phyloP scores from a whole-genome alignment of 2,797 vertebrate species.

The Odontamblyopus lacepedii region DNA sequence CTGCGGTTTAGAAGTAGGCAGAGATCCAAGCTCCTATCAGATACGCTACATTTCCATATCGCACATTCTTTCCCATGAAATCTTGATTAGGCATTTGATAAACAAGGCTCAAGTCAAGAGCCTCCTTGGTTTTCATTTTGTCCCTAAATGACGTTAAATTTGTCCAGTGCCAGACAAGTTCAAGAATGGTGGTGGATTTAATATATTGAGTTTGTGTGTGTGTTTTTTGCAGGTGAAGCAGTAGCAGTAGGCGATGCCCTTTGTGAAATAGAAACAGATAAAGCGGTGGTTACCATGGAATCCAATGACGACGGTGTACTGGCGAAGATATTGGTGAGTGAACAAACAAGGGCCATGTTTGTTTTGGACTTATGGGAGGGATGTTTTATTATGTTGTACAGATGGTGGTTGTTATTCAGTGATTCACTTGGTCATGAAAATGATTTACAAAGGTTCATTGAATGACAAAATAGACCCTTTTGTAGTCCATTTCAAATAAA shows the following conservation, averaged over 20 bases:
- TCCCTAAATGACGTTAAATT: slow-evolving; percentile 20
- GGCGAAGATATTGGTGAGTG: slow-evolving; percentile 94
- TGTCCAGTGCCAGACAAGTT: slow-evolving; percentile 13
- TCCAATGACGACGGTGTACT: slow-evolving; percentile 93
- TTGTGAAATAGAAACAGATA: slow-evolving; percentile 98
- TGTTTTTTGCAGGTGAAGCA: slow-evolving; percentile 82
- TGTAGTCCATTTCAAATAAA: background rate
- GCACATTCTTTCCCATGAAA: slow-evolving; percentile 58
- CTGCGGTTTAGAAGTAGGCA: slow-evolving; percentile 32
- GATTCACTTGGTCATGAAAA: background rate
- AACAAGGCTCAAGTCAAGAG: slow-evolving; percentile 23
- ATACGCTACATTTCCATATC: slow-evolving; percentile 27
- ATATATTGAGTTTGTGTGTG: background rate
- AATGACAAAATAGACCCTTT: background rate
- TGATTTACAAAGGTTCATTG: background rate
- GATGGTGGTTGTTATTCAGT: too few species aligned
- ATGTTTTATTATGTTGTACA: background rate
- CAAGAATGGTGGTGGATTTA: background rate
- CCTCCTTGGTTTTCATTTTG: slow-evolving; percentile 12
- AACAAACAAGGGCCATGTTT: slow-evolving; percentile 1
- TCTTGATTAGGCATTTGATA: slow-evolving; percentile 52
- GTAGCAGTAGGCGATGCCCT: slow-evolving; percentile 89
- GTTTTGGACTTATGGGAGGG: background rate
- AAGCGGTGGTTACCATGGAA: slow-evolving; percentile 94
- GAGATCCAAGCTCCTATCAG: slow-evolving; percentile 38